A percentile compares a stretch with the other conserved stretches of the same genome.
Evolutionary conservation across 2,888 invertebrate genomes (phyloP).

Genomic region (Sinopyrophorus schimmeli): DNA sequence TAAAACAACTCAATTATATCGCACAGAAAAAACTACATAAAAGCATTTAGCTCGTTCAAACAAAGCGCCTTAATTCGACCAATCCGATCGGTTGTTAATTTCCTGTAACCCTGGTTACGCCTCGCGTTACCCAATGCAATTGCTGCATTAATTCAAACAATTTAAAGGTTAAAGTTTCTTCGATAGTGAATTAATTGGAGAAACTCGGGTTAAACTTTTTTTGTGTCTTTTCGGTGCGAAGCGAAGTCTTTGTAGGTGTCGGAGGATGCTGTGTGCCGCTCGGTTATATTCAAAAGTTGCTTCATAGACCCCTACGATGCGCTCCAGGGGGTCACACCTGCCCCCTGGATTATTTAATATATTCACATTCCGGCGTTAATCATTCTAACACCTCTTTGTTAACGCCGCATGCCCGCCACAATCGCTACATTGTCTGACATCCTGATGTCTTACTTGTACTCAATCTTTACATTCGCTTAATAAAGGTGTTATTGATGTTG

Average conservation of each 20-base stretch:
- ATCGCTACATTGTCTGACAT: slow-evolving; percentile 25
- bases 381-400: slow-evolving; percentile 50
- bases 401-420: slow-evolving; percentile 35
- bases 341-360: slow-evolving; percentile 54
- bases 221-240: too few species aligned
- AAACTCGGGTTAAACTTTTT: too few species aligned
- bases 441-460: slow-evolving; percentile 25
- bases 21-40: too few species aligned
- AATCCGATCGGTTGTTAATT: too few species aligned
- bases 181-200: too few species aligned
- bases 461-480: slow-evolving; percentile 5
- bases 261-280: slow-evolving; percentile 22
- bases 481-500: slow-evolving; percentile 18
- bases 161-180: too few species aligned
- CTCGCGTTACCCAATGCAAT: too few species aligned
- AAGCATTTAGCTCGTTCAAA: too few species aligned
- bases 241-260: slow-evolving; percentile 10
- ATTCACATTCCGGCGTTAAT: slow-evolving; percentile 55
- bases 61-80: too few species aligned
- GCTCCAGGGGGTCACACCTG: slow-evolving; percentile 49
- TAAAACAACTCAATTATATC: too few species aligned
- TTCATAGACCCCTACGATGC: slow-evolving; percentile 42
- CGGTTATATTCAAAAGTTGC: slow-evolving; percentile 30
- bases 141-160: too few species aligned
- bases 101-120: too few species aligned